Evolutionary conservation across 2,797 vertebrate species (phyloP).

Genomic region (Leucoraja ocellata): DNA sequence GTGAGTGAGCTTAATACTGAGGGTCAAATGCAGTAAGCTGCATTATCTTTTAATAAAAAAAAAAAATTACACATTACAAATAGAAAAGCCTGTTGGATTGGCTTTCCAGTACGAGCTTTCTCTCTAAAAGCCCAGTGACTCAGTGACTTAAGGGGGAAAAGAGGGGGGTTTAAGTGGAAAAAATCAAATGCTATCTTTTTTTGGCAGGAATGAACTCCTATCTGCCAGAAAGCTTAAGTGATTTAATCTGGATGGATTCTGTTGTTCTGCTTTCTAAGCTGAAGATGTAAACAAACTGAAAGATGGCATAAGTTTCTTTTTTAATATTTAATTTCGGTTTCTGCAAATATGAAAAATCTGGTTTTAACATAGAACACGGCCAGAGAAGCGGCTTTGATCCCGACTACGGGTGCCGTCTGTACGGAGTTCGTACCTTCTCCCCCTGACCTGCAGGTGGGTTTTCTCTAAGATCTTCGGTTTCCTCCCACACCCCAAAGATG

Average conservation of each 20-base stretch:
- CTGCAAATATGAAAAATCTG: no score
- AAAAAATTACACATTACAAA: constrained; percentile 7
- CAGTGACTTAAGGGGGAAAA: background rate
- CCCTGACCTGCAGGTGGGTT: no score
- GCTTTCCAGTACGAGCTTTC: background rate
- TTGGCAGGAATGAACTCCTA: background rate
- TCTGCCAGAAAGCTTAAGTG: background rate
- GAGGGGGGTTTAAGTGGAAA: background rate
- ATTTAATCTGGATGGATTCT: background rate
- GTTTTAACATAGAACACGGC: no score
- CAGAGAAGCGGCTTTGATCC: no score
- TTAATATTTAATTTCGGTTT: background rate
- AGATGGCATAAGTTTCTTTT: background rate
- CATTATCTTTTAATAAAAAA: constrained; percentile 32
- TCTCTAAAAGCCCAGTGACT: background rate
- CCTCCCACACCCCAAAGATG: no score
- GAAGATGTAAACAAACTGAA: background rate
- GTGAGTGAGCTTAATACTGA: constrained; percentile 33
- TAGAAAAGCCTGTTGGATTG: background rate
- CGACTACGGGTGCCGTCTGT: no score
- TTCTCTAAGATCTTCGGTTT: no score
- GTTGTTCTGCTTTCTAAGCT: background rate
- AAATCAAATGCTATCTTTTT: background rate
- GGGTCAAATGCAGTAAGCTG: constrained; percentile 19
- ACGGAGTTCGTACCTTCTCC: no score